phyloP scores from a whole-genome alignment of 35 echinoderm and acorn worm species.

The Heliocidaris tuberculata region DNA sequence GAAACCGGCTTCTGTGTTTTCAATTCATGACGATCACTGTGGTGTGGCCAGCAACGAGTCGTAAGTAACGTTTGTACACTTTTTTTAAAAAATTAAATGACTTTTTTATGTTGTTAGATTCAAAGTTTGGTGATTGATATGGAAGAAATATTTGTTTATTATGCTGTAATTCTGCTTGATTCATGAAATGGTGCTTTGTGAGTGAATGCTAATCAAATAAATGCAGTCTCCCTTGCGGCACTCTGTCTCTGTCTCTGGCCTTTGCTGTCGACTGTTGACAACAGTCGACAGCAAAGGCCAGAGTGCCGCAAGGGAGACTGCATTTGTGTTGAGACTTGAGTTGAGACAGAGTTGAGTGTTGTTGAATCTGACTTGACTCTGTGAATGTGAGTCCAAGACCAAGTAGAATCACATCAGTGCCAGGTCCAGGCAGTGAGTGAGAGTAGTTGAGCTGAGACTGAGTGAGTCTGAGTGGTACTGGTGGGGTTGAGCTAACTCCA shows the following conservation, averaged over 20 bases:
- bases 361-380: too few species aligned
- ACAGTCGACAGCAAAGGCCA: too few species aligned
- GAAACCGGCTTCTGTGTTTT: background rate
- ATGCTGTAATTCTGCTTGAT: background rate
- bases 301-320: too few species aligned
- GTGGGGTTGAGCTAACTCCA: too few species aligned
- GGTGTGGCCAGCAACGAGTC: constrained; percentile 6
- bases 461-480: too few species aligned
- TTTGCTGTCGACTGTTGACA: too few species aligned
- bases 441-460: too few species aligned
- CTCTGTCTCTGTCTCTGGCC: background rate
- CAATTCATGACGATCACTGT: background rate
- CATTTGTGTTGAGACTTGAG: too few species aligned
- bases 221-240: background rate
- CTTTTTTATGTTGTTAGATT: background rate
- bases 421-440: too few species aligned
- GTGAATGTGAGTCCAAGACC: too few species aligned
- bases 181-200: background rate
- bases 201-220: background rate
- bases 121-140: background rate
- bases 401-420: too few species aligned
- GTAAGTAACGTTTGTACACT: background rate
- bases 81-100: background rate
- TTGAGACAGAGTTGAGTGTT: too few species aligned
- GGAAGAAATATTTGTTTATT: background rate